Base-by-base conservation (phyloP, 2,797 vertebrate species). In the Clarias pachynema region DNA sequence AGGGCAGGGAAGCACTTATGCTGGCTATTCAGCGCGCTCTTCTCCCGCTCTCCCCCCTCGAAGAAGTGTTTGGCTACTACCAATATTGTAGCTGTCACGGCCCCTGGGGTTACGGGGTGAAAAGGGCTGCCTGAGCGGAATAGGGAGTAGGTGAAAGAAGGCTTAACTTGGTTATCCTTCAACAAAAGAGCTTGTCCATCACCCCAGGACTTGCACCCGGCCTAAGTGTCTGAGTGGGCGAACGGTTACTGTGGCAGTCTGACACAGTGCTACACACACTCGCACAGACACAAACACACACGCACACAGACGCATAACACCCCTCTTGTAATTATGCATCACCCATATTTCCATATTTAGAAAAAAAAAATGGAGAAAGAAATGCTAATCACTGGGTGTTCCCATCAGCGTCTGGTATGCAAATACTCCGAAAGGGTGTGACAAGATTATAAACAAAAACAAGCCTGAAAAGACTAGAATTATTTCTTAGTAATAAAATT, bases 21-120 rank as follows among this genome's bases (percentile, higher is more conserved):
- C 88, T 85, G 37, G 85, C 90, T 89, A 87, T 91, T 91, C 91
- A 90, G 29, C 80, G 56, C 22, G 22, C 57, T 73, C 75, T 82
- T 65, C 83, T 79, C 66, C 77, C 85, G 34, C 59, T 87, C 83
- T 84, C 24, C 80, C 86, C 59, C 59, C 85, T 82, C 37, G 57
- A 81, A 91, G 86, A 87, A 90, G 84, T 89, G 89, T 90, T 92
- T 90, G 90, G 89, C 89, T 89, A 88, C 89, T 89, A 90, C 90
- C 91, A 91, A 90, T 90, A 91, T 91, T 91, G 91, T 91, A 89
- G 88, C 90, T 90, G 89, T 91, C 91, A 90, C 69, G 85, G 89
- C 90, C 90, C 90, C 91, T 62, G 81, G 89, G 88, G 89, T 90
- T 89, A 89, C 10, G 87, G 89, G 89, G 86, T 85, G 89, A 87